These are phyloP conservation scores for Aplysia californica DNA, from an alignment of 1,140 invertebrate species.

Conservation along the genomic window DNA sequence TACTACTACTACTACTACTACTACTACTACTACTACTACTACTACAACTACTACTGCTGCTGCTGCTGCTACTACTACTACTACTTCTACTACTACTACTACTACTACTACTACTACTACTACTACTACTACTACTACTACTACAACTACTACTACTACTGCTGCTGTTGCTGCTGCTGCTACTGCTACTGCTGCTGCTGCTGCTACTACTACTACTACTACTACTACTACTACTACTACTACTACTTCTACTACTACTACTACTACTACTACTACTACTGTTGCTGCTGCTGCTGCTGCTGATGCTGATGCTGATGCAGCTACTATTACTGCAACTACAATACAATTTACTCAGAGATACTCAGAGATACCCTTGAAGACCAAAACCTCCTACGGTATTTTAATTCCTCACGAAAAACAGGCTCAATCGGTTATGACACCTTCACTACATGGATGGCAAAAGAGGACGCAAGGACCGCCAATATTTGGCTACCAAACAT, in stretches of 20 bases:
- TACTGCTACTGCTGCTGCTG: not conserved
- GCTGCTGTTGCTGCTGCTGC: not conserved
- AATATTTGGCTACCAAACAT: not conserved
- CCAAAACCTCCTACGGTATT: not conserved
- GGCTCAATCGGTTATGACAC: not conserved
- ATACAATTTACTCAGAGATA: not conserved
- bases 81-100: constrained; percentile 3
- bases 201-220: constrained; percentile 14
- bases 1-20: constrained; percentile 2
- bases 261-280: constrained; percentile 10
- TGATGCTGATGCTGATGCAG: too few species aligned
- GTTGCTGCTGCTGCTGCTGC: not conserved
- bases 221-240: constrained; percentile 16
- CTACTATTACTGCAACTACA: too few species aligned
- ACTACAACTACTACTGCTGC: constrained; percentile 6
- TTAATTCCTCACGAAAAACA: not conserved
- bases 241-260: constrained; percentile 14
- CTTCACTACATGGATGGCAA: not conserved
- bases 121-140: constrained; percentile 13
- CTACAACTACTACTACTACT: constrained; percentile 14
- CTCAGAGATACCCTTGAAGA: not conserved
- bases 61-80: constrained; percentile 6
- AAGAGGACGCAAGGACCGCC: not conserved
- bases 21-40: constrained; percentile 9
- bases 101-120: not conserved